Evolutionary conservation across 1,140 invertebrate genomes (phyloP), one percentile per base, ranked within the genome.

Genomic region (Bradysia coprophila): DNA sequence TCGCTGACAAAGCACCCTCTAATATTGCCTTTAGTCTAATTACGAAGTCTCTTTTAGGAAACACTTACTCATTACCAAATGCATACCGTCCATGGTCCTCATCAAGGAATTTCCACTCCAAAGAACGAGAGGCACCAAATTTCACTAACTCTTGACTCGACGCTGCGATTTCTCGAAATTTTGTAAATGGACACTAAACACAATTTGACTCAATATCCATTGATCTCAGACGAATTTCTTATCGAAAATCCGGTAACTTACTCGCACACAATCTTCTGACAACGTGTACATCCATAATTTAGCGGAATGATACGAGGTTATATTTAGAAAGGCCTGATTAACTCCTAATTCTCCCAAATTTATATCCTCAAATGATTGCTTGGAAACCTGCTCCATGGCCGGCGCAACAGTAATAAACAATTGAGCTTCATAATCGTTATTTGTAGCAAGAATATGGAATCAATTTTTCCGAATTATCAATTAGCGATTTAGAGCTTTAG

Each of bases 1-100:
- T n/a, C n/a, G n/a, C n/a, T n/a, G n/a, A n/a, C n/a, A n/a, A n/a
- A n/a, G n/a, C n/a, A n/a, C n/a, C n/a, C n/a, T n/a, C n/a, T n/a
- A n/a, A n/a, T n/a, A n/a, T n/a, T n/a, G n/a, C n/a, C n/a, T n/a
- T n/a, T n/a, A n/a, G n/a, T n/a, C n/a, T n/a, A n/a, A n/a, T n/a
- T n/a, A n/a, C n/a, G n/a, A n/a, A n/a, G n/a, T n/a, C n/a, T n/a
- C n/a, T n/a, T n/a, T n/a, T n/a, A n/a, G n/a, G n/a, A n/a, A n/a
- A n/a, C n/a, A 46, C 57, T 59, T 41, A 73, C 63, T 43, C 70
- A 65, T 52, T 75, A 55, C 46, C 67, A 64, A 53, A 62, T 72
- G 48, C 62, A 55, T 44, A 66, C 47, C 41, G 54, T 44, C 51
- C 52, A 45, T 52, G 42, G 45, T 56, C 51, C 42, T 57, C 51